Conservation (phyloP, 2,888 invertebrate species). For the Andrena dorsata region DNA sequence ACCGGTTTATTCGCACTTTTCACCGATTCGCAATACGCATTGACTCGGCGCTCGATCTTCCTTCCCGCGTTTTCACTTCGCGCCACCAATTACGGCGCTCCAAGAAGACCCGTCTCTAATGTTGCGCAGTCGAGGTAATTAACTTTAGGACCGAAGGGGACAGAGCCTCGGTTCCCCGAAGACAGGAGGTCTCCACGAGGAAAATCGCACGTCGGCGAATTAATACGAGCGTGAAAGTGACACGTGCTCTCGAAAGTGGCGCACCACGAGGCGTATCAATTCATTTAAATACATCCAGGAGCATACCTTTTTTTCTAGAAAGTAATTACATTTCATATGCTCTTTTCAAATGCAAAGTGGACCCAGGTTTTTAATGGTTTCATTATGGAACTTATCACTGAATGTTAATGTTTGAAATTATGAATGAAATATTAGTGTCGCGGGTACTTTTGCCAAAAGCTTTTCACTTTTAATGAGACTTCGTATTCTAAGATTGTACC, state of each 20-base stretch:
- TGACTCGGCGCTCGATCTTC: constrained; percentile 28
- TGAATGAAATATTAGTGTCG: too few relatives aligned
- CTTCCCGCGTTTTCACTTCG: constrained; percentile 41
- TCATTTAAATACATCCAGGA: neutral
- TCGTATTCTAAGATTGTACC: too few relatives aligned
- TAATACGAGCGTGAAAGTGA: constrained; percentile 68
- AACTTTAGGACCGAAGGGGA: neutral
- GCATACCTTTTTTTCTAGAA: neutral
- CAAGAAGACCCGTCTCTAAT: constrained; percentile 9
- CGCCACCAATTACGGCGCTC: constrained; percentile 30
- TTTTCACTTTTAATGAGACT: too few relatives aligned
- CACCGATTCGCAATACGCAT: constrained; percentile 3
- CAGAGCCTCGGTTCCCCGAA: constrained; percentile 23
- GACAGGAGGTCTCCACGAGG: constrained; percentile 13
- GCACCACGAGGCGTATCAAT: neutral
- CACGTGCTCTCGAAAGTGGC: constrained; percentile 45
- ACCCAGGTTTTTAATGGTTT: neutral
- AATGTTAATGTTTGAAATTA: too few relatives aligned
- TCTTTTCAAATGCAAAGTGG: neutral
- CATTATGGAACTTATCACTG: neutral
- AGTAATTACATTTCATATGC: neutral
- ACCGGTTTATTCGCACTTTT: constrained; percentile 60
- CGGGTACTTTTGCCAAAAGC: too few relatives aligned
- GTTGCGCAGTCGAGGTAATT: constrained; percentile 32
- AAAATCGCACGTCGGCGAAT: constrained; percentile 43